These are phyloP conservation scores for Chromis chromis DNA, from an alignment of 2,797 vertebrate genomes.

Conservation along the genomic window DNA sequence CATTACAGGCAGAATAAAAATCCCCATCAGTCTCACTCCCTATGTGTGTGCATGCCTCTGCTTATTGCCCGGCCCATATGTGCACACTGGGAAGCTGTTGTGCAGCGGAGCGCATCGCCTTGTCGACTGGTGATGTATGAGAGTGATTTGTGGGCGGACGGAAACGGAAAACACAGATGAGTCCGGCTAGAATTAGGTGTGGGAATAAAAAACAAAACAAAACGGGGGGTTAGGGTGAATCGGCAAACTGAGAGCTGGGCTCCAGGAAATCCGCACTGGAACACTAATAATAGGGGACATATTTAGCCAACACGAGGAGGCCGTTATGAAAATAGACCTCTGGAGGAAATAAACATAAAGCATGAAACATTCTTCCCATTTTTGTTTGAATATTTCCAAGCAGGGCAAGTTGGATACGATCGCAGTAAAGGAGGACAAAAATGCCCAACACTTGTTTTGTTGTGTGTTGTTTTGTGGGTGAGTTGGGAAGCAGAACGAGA, in stretches of 20 bases:
- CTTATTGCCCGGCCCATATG: slow-evolving; percentile 45
- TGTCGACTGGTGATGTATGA: slow-evolving; percentile 75
- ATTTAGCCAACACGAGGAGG: slow-evolving; percentile 22
- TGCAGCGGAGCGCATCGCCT: slow-evolving; percentile 58
- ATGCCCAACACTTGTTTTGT: slow-evolving; percentile 40
- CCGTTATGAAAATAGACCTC: background rate
- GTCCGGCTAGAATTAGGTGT: slow-evolving; percentile 48
- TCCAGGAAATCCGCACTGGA: slow-evolving; percentile 22
- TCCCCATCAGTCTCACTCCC: slow-evolving; percentile 15
- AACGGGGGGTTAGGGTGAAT: slow-evolving; percentile 13
- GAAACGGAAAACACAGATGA: slow-evolving; percentile 57
- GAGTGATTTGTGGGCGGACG: slow-evolving; percentile 71
- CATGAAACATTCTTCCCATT: background rate
- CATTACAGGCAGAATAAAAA: slow-evolving; percentile 29
- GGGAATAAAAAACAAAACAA: slow-evolving; percentile 39
- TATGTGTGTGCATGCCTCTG: slow-evolving; percentile 29
- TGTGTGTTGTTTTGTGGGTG: slow-evolving; percentile 55
- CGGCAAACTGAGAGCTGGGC: slow-evolving; percentile 27
- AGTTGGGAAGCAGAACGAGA: slow-evolving; percentile 55
- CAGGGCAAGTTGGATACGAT: background rate
- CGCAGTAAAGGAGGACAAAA: slow-evolving; percentile 8
- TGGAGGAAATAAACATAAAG: slow-evolving; percentile 10
- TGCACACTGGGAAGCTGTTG: slow-evolving; percentile 54
- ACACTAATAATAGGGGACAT: slow-evolving; percentile 31
- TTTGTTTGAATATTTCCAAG: slow-evolving; percentile 25